A percentile compares a stretch with the other conserved stretches of the same genome.
Evolutionary conservation across 2,113 vertebrate genomes (phyloP).

Genomic region (Rallus limicola): DNA sequence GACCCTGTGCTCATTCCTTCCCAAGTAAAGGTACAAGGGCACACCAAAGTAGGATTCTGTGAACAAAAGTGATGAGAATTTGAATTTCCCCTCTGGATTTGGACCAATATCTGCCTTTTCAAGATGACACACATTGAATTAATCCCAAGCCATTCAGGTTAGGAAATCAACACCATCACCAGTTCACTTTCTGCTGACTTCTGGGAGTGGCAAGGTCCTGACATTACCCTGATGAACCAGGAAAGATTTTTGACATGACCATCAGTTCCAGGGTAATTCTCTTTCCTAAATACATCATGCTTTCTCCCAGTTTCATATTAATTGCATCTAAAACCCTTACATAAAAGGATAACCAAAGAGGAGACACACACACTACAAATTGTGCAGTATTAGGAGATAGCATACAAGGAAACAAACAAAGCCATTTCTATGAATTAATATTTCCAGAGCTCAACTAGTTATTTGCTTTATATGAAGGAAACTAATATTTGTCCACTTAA

Average conservation of each 20-base stretch:
- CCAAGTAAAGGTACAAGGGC: background rate
- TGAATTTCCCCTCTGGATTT: background rate
- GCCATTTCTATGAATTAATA: background rate
- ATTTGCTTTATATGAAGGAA: background rate
- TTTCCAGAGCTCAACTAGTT: background rate
- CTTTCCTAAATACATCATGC: background rate
- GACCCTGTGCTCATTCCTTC: background rate
- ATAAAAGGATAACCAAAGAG: background rate
- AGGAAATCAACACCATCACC: background rate
- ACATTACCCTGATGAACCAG: background rate
- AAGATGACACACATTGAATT: background rate
- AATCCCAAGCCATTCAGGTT: too few species aligned
- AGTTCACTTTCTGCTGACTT: background rate
- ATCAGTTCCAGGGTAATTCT: background rate
- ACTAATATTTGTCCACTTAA: background rate
- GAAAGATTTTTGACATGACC: background rate
- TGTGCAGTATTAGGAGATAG: background rate
- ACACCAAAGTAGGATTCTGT: background rate
- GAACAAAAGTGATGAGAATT: background rate
- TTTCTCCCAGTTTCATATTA: background rate
- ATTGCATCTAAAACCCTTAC: fast-evolving
- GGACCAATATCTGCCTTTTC: background rate
- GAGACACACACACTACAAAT: background rate
- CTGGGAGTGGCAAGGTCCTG: background rate
- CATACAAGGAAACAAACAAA: background rate